Conservation (phyloP, 2,888 invertebrate species). For the Stenoptilia bipunctidactyla region DNA sequence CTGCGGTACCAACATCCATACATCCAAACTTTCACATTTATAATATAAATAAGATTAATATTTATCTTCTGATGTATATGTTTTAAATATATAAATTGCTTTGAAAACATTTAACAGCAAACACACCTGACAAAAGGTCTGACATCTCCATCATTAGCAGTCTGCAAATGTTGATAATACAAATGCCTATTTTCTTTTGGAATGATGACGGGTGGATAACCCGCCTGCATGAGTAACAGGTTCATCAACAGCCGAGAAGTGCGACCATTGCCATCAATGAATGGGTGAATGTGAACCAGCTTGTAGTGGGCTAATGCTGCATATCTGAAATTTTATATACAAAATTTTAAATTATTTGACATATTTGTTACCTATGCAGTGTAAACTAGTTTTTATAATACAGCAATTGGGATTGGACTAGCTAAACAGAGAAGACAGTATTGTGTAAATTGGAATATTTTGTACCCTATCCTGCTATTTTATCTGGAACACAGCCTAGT, state of each 20-base stretch:
- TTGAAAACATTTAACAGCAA: neutral
- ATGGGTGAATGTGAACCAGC: constrained; percentile 96
- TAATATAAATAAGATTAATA: neutral
- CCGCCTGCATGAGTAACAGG: constrained; percentile 93
- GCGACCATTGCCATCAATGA: constrained; percentile 96
- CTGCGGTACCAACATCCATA: too few species aligned
- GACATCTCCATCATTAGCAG: constrained; percentile 95
- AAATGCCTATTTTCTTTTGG: constrained; percentile 87
- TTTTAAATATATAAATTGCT: too few species aligned
- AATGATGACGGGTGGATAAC: constrained; percentile 96
- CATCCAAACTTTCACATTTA: neutral
- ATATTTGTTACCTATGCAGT: too few species aligned
- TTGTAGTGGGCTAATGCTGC: constrained; percentile 98
- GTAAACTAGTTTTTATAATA: too few species aligned
- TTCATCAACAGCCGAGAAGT: constrained; percentile 97
- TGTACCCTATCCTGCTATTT: too few species aligned
- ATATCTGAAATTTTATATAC: constrained; percentile 68
- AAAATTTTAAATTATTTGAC: too few species aligned
- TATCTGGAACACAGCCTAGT: too few species aligned
- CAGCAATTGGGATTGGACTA: too few species aligned
- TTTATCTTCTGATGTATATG: too few species aligned
- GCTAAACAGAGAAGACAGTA: too few species aligned
- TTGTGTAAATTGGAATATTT: too few species aligned
- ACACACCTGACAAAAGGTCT: constrained; percentile 85
- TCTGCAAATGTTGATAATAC: constrained; percentile 90